Evolutionary conservation across 1,140 invertebrate species (phyloP), one percentile per base, ranked within the genome.

Genomic region (Drosophila tropicalis): DNA sequence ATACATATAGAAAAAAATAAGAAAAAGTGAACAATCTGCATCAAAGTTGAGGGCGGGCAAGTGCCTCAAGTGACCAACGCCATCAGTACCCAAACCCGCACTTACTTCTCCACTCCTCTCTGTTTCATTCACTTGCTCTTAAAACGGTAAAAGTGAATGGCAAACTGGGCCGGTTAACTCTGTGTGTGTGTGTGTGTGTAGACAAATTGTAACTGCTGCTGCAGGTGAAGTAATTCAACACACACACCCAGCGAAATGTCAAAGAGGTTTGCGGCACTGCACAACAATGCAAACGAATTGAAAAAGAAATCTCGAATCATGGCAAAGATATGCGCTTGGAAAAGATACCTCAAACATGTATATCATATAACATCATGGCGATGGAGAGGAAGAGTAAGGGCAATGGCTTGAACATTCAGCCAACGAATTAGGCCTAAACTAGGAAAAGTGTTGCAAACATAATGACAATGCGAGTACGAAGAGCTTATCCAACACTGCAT

Each of bases 131-230:
- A 10, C 9, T 36, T 60, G 61, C 61, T 51, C 9, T 1, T 19
- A 40, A 65, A 71, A 67, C 58, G 44, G 62, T 39, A 77, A 78
- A 78, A 78, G 75, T 78, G 75, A 78, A 78, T 78, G 75, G 75
- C 75, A 77, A 77, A 62, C 72, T 64, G 73, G 74, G 63, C 25
- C 74, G 62, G 22, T 51, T 51, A 51, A n/a, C 40, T 56, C 63
- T 29, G 10, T 47, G 61, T 71, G 75, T 51, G 44, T 51, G 34
- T 36, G 34, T 36, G 34, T 36, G 34, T 36, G 6, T 29, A 13
- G 75, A 77, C 77, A 78, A 78, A 77, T 77, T 77, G 75, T 72
- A 69, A 63, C 74, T 70, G 73, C 73, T 56, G 55, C 62, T 72
- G 40, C 57, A 55, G 58, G 32, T 61, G 44, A 55, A 55, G 9